These are phyloP conservation scores for Yponomeuta cagnagella DNA, from an alignment of 2,888 invertebrate species.

Conservation along the genomic window DNA sequence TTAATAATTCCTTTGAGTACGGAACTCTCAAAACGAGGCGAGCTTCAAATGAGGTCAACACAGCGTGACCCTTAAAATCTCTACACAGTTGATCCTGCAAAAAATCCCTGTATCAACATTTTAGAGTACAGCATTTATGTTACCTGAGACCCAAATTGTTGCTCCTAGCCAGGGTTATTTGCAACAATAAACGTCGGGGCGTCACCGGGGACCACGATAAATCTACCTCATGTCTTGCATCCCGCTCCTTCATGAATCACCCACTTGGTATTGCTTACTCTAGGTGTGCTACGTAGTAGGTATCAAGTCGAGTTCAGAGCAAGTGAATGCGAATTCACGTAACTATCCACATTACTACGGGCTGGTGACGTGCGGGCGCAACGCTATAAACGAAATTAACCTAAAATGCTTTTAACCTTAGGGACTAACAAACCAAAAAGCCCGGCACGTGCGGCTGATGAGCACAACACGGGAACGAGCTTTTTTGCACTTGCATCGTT, in stretches of 20 bases:
- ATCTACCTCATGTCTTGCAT: constrained; percentile 43
- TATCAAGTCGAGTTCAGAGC: neutral
- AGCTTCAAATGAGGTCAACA: neutral
- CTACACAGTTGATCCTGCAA: neutral
- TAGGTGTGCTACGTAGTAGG: neutral
- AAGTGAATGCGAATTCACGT: neutral
- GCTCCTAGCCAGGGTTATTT: constrained; percentile 34
- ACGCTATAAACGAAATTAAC: too few relatives aligned
- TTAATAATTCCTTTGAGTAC: too few relatives aligned
- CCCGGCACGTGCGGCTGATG: too few relatives aligned
- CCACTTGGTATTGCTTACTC: constrained; percentile 19
- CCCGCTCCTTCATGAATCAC: constrained; percentile 54
- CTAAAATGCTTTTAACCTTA: too few relatives aligned
- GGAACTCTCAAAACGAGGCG: neutral
- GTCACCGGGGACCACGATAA: constrained; percentile 53
- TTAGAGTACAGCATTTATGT: constrained; percentile 8
- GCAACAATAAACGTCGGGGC: constrained; percentile 55
- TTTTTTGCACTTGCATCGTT: too few relatives aligned
- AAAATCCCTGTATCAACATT: neutral
- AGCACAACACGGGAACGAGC: too few relatives aligned
- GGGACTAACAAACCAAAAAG: too few relatives aligned
- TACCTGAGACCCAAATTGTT: constrained; percentile 13
- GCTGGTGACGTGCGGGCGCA: too few relatives aligned
- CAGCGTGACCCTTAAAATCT: neutral
- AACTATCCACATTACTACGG: neutral